Percentiles rank a stretch among this genome's conserved stretches.
Evolutionary conservation across 2,888 invertebrate species (phyloP).

Genomic region (Callosobruchus maculatus): DNA sequence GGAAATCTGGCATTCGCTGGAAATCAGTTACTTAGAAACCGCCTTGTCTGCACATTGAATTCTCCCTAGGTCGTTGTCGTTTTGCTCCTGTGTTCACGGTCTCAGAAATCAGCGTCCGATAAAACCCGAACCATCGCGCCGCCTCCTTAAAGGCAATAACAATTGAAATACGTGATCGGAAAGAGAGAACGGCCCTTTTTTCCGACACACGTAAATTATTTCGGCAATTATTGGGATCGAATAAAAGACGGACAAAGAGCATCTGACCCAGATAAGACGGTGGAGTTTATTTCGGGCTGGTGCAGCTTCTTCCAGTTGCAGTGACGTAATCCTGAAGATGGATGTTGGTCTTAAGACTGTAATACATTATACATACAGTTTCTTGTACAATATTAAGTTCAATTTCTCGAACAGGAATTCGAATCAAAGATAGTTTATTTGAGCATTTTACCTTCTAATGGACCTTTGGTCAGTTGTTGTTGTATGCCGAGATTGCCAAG

Average conservation of each 20-base stretch:
- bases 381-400: no score
- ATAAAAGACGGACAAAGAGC: constrained; percentile 18
- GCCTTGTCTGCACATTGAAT: constrained; percentile 1
- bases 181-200: constrained; percentile 27
- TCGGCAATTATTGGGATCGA: constrained; percentile 39
- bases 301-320: constrained; percentile 17
- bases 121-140: constrained; percentile 29
- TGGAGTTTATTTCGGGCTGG: neutral
- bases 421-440: no score
- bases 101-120: constrained; percentile 34
- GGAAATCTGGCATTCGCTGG: neutral
- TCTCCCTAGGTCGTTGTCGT: neutral
- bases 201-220: constrained; percentile 34
- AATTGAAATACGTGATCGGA: constrained; percentile 37
- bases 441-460: no score
- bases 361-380: no score
- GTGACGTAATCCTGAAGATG: no score
- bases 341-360: no score
- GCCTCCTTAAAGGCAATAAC: constrained; percentile 35
- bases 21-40: constrained; percentile 4
- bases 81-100: constrained; percentile 12
- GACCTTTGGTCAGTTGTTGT: no score
- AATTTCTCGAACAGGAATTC: no score
- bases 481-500: no score
- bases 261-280: neutral